Conservation (phyloP, 2,888 invertebrate genomes). For the Amphipoea lucens region DNA sequence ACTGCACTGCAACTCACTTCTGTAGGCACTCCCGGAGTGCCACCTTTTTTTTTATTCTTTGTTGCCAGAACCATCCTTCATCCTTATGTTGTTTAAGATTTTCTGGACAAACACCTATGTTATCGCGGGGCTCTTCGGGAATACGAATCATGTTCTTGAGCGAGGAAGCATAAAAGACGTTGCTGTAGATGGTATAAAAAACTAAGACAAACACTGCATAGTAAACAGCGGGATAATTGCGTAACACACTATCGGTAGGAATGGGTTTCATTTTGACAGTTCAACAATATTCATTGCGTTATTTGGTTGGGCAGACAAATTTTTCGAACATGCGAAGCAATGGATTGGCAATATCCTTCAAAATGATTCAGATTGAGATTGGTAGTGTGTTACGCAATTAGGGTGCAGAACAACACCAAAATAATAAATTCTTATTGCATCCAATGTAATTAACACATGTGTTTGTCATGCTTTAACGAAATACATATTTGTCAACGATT, state of each 20-base stretch:
- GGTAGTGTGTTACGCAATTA: too few species aligned
- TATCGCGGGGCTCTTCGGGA: neutral
- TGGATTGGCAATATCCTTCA: too few species aligned
- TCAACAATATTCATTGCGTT: too few species aligned
- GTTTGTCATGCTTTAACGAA: neutral
- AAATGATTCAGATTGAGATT: too few species aligned
- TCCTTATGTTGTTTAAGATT: neutral
- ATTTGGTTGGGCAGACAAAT: too few species aligned
- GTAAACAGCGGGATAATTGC: too few species aligned
- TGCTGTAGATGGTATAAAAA: conserved; percentile 2
- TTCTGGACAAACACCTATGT: neutral
- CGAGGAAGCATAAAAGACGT: neutral
- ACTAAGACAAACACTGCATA: neutral
- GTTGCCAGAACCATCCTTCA: neutral
- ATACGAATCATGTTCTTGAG: neutral
- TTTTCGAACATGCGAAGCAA: too few species aligned
- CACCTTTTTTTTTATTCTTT: neutral
- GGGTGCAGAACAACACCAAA: neutral
- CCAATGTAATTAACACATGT: neutral
- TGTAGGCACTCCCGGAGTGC: too few species aligned
- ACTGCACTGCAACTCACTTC: too few species aligned
- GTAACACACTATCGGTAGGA: too few species aligned
- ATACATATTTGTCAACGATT: neutral
- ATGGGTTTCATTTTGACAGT: too few species aligned
- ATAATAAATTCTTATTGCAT: neutral